Conservation (phyloP, 2,888 invertebrate species). For the Limnephilus auricula region DNA sequence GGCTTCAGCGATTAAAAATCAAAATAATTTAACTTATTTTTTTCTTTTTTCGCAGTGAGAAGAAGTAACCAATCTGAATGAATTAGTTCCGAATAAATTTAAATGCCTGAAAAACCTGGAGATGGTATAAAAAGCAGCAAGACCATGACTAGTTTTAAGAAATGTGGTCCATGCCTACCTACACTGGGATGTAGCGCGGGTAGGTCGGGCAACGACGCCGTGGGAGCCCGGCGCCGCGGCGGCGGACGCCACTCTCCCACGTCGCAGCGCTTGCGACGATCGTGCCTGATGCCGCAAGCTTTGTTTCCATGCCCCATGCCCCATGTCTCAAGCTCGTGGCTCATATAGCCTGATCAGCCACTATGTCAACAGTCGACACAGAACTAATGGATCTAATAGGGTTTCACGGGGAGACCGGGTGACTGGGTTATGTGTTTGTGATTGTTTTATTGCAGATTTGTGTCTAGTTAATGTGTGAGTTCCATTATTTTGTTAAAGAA, state of each 20-base stretch:
- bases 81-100: too few species aligned
- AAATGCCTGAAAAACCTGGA: neutral
- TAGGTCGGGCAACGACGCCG: neutral
- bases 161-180: neutral
- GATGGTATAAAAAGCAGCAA: neutral
- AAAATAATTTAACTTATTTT: too few species aligned
- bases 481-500: neutral
- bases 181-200: neutral
- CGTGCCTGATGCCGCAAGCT: neutral
- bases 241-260: constrained; percentile 33
- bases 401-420: neutral
- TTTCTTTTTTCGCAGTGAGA: too few species aligned
- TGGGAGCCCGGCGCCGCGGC: constrained; percentile 35
- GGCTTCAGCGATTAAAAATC: too few species aligned
- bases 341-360: neutral
- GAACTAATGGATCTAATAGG: neutral
- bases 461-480: neutral
- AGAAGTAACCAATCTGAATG: too few species aligned
- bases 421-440: neutral
- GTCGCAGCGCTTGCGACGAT: neutral
- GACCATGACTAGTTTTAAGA: neutral
- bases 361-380: neutral
- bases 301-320: neutral
- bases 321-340: neutral
- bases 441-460: neutral